A percentile compares a stretch with the other conserved stretches of the same genome.
Evolutionary conservation across 1,140 invertebrate genomes (phyloP).

Genomic region (Bombus soroeensis): DNA sequence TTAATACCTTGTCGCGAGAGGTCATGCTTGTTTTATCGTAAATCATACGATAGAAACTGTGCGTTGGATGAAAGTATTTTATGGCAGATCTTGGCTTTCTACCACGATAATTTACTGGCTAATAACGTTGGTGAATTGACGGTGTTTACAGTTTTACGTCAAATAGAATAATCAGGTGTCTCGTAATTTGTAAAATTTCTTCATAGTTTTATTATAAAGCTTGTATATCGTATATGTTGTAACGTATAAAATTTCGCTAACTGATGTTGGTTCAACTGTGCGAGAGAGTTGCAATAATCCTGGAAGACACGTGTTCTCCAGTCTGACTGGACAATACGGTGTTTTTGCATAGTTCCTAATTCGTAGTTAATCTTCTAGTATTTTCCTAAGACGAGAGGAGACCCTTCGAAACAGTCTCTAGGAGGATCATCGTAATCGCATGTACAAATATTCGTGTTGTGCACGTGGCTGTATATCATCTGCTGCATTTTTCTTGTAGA

Average conservation of each 20-base stretch:
- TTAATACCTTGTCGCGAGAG: slow-evolving; percentile 71
- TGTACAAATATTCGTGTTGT: neutral
- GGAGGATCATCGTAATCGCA: neutral
- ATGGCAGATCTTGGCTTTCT: neutral
- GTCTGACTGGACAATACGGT: neutral
- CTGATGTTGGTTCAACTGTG: too few species aligned
- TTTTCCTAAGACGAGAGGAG: neutral
- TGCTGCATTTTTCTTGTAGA: neutral
- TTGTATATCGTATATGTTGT: too few species aligned
- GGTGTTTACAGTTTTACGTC: too few species aligned
- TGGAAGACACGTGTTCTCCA: neutral
- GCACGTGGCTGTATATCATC: slow-evolving; percentile 17
- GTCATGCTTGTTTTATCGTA: slow-evolving; percentile 61
- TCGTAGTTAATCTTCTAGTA: neutral
- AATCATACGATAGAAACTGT: slow-evolving; percentile 67
- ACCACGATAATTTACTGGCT: neutral
- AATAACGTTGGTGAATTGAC: neutral
- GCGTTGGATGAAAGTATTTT: neutral
- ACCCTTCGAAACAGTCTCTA: too few species aligned
- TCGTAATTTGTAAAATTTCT: neutral
- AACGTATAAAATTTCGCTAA: too few species aligned
- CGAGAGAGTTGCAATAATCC: neutral
- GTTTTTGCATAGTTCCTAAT: neutral
- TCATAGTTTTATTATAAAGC: neutral
- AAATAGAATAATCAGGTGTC: neutral